phyloP scores from a whole-genome alignment of 2,797 vertebrate genomes.

The Tiaroga cobitis region DNA sequence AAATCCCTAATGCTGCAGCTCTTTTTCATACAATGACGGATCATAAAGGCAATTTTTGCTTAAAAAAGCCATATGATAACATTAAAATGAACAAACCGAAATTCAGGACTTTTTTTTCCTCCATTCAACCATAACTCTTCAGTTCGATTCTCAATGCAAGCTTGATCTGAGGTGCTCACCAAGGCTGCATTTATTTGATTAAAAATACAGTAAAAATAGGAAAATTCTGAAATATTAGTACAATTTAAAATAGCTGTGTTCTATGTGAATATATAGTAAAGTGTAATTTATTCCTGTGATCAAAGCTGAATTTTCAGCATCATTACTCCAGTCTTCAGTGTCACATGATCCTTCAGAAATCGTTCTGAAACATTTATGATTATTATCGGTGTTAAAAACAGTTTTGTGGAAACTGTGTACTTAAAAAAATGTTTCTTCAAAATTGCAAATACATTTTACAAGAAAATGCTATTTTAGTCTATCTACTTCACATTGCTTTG shows the following conservation, averaged over 20 bases:
- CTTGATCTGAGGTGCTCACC: not conserved
- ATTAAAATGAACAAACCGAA: not conserved
- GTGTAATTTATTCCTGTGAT: not conserved
- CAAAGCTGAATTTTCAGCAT: not conserved
- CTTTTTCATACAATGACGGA: too few relatives aligned
- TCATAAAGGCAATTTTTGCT: not conserved
- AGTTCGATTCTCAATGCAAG: not conserved
- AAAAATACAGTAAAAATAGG: not conserved
- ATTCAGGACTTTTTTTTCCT: not conserved
- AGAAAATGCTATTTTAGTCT: not conserved
- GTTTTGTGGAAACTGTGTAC: too few relatives aligned
- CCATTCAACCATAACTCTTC: not conserved
- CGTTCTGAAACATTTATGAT: too few relatives aligned
- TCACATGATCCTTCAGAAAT: not conserved
- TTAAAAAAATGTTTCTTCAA: not conserved
- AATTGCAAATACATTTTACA: not conserved
- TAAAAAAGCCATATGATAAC: not conserved
- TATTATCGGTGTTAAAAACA: too few relatives aligned
- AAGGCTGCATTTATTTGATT: too few relatives aligned
- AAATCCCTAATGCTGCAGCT: not conserved
- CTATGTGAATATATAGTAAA: not conserved
- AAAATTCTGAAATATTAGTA: not conserved
- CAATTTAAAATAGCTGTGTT: fast-evolving
- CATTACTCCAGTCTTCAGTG: not conserved
- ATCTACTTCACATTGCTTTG: not conserved